Evolutionary conservation across 2,888 invertebrate species (phyloP).

Genomic region (Aporophyla lueneburgensis): DNA sequence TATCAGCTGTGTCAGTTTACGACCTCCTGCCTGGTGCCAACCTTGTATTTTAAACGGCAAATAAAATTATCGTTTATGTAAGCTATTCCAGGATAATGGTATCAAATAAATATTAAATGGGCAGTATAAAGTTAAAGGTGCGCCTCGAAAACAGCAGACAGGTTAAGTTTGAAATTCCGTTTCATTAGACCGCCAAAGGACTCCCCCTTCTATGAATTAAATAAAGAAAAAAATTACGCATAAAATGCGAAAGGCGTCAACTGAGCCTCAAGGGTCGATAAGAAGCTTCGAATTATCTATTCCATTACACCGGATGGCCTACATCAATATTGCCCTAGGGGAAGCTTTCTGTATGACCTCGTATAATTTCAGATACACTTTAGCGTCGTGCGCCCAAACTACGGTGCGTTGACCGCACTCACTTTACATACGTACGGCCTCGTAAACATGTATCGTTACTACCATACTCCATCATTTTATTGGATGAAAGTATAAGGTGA

Average conservation of each 20-base stretch:
- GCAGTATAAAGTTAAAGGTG: constrained; percentile 25
- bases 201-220: constrained; percentile 22
- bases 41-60: constrained; percentile 59
- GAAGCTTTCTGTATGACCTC: constrained; percentile 63
- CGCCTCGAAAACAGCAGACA: constrained; percentile 10
- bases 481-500: constrained; percentile 43
- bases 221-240: constrained; percentile 25
- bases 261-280: constrained; percentile 60
- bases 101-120: constrained; percentile 56
- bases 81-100: constrained; percentile 47
- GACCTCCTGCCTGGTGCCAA: constrained; percentile 47
- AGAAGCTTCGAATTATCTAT: constrained; percentile 72
- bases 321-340: constrained; percentile 69
- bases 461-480: constrained; percentile 24
- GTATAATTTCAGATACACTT: constrained; percentile 51
- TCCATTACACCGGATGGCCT: constrained; percentile 70
- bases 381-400: constrained; percentile 27
- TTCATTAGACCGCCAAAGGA: constrained; percentile 15
- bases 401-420: constrained; percentile 56
- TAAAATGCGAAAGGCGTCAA: constrained; percentile 44
- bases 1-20: constrained; percentile 67
- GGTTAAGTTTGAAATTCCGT: constrained; percentile 8
- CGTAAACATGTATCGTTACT: constrained; percentile 44
- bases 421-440: constrained; percentile 46
- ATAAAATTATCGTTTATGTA: constrained; percentile 64